Evolutionary conservation across 2,113 vertebrate species (phyloP).

Genomic region (Muntiacus reevesi): DNA sequence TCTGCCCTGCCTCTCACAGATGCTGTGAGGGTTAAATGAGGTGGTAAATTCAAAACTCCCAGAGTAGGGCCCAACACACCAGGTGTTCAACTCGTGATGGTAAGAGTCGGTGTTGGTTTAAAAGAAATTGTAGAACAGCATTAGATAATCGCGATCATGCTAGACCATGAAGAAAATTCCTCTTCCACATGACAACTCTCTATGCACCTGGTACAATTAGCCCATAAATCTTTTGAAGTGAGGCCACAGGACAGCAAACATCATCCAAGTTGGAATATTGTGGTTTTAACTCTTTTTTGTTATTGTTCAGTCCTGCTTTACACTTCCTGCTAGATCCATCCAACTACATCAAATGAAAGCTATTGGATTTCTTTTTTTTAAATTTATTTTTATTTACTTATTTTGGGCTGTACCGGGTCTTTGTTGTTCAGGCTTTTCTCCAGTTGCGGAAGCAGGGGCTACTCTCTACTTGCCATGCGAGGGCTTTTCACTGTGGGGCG

Average conservation of each 20-base stretch:
- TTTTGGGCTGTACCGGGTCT: background rate
- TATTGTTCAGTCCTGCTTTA: background rate
- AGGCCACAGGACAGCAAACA: background rate
- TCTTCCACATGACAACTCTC: background rate
- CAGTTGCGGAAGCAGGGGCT: background rate
- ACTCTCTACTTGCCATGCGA: accelerated
- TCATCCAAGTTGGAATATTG: background rate
- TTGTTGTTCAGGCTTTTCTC: background rate
- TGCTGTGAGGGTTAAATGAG: background rate
- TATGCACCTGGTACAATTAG: background rate
- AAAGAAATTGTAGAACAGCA: constrained; percentile 2
- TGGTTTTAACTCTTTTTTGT: background rate
- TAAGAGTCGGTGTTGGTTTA: background rate
- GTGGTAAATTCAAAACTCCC: background rate
- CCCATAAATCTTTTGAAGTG: constrained; percentile 12
- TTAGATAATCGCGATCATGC: background rate
- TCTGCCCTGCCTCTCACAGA: background rate
- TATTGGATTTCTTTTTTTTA: background rate
- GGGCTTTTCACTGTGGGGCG: background rate
- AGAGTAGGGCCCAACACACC: background rate
- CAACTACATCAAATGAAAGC: background rate
- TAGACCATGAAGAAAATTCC: background rate
- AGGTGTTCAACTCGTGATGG: background rate
- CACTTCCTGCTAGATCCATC: background rate
- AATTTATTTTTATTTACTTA: background rate